These are phyloP conservation scores for Cynopterus brachyotis DNA, from an alignment of 2,113 vertebrate genomes.

Conservation along the genomic window DNA sequence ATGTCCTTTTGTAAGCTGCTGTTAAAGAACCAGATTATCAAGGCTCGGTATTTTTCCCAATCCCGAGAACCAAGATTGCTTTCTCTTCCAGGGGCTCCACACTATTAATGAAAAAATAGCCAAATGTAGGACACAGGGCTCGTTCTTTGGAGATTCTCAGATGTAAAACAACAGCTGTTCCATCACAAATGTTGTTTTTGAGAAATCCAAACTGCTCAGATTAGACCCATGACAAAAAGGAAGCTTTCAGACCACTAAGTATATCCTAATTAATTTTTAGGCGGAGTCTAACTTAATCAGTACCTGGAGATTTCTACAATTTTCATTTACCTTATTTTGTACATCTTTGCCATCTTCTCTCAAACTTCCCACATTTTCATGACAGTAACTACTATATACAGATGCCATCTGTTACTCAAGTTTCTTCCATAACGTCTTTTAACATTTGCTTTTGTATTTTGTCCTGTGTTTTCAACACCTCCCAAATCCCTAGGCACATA, in stretches of 20 bases:
- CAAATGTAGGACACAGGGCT: constrained; percentile 9
- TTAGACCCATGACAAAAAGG: constrained; percentile 38
- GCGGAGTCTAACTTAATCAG: constrained; percentile 18
- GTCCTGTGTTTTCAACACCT: constrained; percentile 28
- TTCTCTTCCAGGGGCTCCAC: constrained; percentile 40
- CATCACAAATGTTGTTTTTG: constrained; percentile 62
- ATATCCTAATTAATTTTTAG: constrained; percentile 42
- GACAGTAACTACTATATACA: not conserved
- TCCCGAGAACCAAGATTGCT: not conserved
- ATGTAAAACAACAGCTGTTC: constrained; percentile 67
- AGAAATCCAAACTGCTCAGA: constrained; percentile 65
- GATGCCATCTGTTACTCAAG: not conserved
- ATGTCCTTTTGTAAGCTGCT: constrained; percentile 59
- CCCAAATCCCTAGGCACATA: not conserved
- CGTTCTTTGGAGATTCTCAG: constrained; percentile 46
- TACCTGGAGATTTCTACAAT: constrained; percentile 13
- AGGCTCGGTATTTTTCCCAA: constrained; percentile 26
- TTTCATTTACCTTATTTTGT: not conserved
- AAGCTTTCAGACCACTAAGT: constrained; percentile 59
- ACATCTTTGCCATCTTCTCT: not conserved
- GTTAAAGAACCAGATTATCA: not conserved
- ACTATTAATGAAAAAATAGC: constrained; percentile 53
- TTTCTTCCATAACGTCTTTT: not conserved
- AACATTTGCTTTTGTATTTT: constrained; percentile 34
- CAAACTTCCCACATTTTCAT: not conserved